Evolutionary conservation across 1,140 invertebrate genomes (phyloP).

Genomic region (Pemphigus obesinymphae): DNA sequence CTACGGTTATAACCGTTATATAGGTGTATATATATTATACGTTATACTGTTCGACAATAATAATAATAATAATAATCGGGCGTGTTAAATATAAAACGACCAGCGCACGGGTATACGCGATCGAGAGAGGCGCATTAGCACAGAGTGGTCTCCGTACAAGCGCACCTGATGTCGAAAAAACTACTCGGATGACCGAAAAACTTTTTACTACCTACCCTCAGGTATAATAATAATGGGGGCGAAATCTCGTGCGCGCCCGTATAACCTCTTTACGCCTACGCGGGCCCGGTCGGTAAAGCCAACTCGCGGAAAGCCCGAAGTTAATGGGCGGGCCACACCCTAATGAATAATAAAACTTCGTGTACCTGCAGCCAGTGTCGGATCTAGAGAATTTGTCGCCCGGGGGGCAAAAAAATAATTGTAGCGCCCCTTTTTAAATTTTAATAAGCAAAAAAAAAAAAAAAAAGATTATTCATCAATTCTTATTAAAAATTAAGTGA

Average conservation of each 20-base stretch:
- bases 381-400: no score
- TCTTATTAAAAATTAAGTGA: no score
- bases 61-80: not conserved
- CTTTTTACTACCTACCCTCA: not conserved
- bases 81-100: not conserved
- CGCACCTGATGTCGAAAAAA: constrained; percentile 10
- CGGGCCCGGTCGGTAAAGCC: not conserved
- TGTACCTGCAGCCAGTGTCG: no score
- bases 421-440: no score
- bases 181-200: constrained; percentile 9
- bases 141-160: constrained; percentile 14
- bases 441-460: no score
- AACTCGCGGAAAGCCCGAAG: not conserved
- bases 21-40: not conserved
- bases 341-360: not conserved
- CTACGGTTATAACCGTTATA: no score
- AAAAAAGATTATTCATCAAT: no score
- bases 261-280: not conserved
- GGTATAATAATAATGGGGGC: not conserved
- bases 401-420: no score
- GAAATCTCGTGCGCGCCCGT: constrained; percentile 6
- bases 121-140: not conserved
- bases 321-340: not conserved
- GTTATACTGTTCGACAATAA: no score
- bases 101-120: not conserved